Evolutionary conservation across 53 echinoderm and acorn worm species (phyloP).

Genomic region (Mesocentrotus franciscanus): DNA sequence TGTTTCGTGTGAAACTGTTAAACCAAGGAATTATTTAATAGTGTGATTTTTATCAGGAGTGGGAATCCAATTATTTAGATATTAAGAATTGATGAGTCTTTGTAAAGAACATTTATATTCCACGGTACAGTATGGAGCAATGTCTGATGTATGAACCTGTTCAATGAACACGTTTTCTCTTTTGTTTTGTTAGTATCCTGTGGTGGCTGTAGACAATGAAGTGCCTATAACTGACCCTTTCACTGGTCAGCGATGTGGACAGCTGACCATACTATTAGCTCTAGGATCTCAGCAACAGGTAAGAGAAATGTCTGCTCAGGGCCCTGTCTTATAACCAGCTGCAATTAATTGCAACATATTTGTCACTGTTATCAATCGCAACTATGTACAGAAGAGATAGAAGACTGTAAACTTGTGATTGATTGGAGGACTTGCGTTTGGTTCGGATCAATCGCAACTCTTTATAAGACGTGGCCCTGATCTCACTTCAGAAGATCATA

Average conservation of each 20-base stretch:
- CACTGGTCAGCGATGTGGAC: slow-evolving; percentile 89
- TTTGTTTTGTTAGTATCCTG: slow-evolving; percentile 80
- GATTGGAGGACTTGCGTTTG: too few relatives aligned
- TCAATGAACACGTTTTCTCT: not conserved
- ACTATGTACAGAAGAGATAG: too few relatives aligned
- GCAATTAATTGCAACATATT: too few relatives aligned
- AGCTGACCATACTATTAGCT: slow-evolving; percentile 86
- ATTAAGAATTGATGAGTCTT: not conserved
- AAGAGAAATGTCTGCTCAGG: not conserved
- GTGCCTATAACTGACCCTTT: slow-evolving; percentile 88
- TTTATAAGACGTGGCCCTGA: too few relatives aligned
- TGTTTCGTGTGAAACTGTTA: too few relatives aligned
- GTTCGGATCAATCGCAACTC: too few relatives aligned
- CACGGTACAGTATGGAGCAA: not conserved
- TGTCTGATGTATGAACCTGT: not conserved
- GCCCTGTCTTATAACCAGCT: too few relatives aligned
- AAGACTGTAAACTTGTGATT: too few relatives aligned
- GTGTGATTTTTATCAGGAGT: not conserved
- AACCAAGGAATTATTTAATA: too few relatives aligned
- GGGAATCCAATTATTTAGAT: not conserved
- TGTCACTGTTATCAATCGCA: too few relatives aligned
- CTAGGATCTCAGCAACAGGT: slow-evolving; percentile 88
- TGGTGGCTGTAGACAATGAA: slow-evolving; percentile 91
- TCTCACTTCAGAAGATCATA: too few relatives aligned
- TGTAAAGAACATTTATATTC: too few relatives aligned